These are phyloP conservation scores for Synergus gifuensis DNA, from an alignment of 2,888 invertebrate genomes.

Conservation along the genomic window DNA sequence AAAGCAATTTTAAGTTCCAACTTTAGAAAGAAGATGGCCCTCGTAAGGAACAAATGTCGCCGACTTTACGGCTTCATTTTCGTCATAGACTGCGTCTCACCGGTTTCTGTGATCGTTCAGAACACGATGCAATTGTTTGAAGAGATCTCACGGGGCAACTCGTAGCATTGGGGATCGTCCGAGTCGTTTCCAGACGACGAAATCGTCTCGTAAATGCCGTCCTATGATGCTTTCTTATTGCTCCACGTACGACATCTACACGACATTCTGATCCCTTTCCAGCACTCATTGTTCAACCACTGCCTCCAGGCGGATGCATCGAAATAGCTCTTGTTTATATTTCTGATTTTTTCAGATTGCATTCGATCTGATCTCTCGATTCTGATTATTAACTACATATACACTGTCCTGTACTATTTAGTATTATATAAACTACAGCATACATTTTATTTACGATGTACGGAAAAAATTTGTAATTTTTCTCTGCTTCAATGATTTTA, in stretches of 20 bases:
- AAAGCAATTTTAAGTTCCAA: not conserved
- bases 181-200: constrained; percentile 39
- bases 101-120: constrained; percentile 49
- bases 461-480: no score
- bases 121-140: constrained; percentile 58
- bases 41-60: constrained; percentile 38
- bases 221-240: constrained; percentile 61
- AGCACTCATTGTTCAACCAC: constrained; percentile 30
- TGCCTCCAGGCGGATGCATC: constrained; percentile 13
- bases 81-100: constrained; percentile 35
- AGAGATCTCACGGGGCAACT: constrained; percentile 54
- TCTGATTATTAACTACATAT: no score
- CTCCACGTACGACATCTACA: constrained; percentile 54
- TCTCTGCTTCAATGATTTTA: no score
- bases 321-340: constrained; percentile 2
- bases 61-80: constrained; percentile 39
- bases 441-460: no score
- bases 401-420: no score
- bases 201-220: constrained; percentile 61
- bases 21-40: constrained; percentile 24
- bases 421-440: no score
- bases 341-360: constrained; percentile 24
- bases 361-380: not conserved
- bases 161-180: constrained; percentile 46
- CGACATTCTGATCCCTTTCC: constrained; percentile 52